Conservation (phyloP, 2,888 invertebrate genomes). For the Cyclophora punctaria region DNA sequence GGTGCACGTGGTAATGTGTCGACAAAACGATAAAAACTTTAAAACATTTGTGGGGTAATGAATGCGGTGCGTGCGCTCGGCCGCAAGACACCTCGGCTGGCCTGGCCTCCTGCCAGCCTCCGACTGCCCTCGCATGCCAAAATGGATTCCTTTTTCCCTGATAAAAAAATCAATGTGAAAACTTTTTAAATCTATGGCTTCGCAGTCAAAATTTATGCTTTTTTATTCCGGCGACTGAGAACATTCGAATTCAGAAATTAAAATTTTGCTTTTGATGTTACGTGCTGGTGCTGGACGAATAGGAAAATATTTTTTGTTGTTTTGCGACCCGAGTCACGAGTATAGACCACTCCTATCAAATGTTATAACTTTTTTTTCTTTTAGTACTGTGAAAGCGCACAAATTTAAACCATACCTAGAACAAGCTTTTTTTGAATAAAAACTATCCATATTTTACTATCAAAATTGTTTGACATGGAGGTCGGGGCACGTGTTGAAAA, state of each 20-base stretch:
- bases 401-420: not conserved
- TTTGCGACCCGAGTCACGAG: not conserved
- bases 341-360: too few relatives aligned
- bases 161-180: conserved; percentile 28
- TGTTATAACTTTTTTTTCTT: conserved; percentile 2
- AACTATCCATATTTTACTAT: too few relatives aligned
- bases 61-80: too few relatives aligned
- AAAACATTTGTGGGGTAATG: too few relatives aligned
- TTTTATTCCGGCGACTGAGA: conserved; percentile 8
- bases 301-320: not conserved
- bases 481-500: too few relatives aligned
- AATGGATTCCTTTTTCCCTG: conserved; percentile 35
- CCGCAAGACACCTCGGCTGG: conserved; percentile 27
- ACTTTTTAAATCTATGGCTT: conserved; percentile 28
- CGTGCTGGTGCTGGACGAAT: not conserved
- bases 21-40: too few relatives aligned
- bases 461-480: too few relatives aligned
- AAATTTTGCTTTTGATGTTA: not conserved
- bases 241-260: conserved; percentile 3
- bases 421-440: too few relatives aligned
- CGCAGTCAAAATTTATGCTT: conserved; percentile 13
- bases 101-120: conserved; percentile 39
- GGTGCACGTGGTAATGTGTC: too few relatives aligned
- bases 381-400: not conserved
- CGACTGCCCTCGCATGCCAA: conserved; percentile 46